Evolutionary conservation across 2,888 invertebrate species (phyloP), one percentile per base, ranked within the genome.

Genomic region (Schizaphis graminum): DNA sequence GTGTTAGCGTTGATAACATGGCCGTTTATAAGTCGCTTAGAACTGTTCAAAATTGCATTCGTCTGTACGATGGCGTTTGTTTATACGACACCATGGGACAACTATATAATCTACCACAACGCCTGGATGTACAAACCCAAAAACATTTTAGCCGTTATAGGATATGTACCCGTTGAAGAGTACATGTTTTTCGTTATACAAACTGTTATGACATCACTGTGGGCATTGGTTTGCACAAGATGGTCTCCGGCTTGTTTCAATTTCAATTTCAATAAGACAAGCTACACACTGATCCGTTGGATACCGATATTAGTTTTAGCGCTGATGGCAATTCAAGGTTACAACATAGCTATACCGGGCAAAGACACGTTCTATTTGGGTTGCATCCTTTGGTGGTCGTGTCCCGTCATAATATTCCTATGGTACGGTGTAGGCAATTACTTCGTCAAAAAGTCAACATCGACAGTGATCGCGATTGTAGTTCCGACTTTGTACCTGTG

Each of bases 371-470:
- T 94, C 44, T 94, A 94, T 47, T 67, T 94, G 26, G 94, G 94
- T 24, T 94, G 94, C 44, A 87, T 94, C 1, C n/a, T 94, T 28
- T 94, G 94, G 94, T 94, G 94, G 94, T 91, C 91, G 35, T 91
- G 86, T 21, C 94, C 94, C 13, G 94, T 94, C 5, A 67, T 94
- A n/a, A 94, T 94, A 41, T 94, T 94, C 35, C 41, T 94, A 26
- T 94, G 94, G 94, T 94, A 47, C 41, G 94, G 94, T 3, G 94
- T 44, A 13, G 94, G 94, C n/a, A 94, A 94, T 28, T 94, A 91
- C 53, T 94, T 94, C n/a, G 53, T 94, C 1, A 91, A 94, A 67
- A 94, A 91, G 26, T 85, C 41, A 0, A 24, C n/a, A 24, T 61
- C 67, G 3, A 7, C 86, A 1, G 16, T 44, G 28, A 44, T 87